Conservation (phyloP, 2,113 vertebrate genomes). For the Oceanodroma tethys region DNA sequence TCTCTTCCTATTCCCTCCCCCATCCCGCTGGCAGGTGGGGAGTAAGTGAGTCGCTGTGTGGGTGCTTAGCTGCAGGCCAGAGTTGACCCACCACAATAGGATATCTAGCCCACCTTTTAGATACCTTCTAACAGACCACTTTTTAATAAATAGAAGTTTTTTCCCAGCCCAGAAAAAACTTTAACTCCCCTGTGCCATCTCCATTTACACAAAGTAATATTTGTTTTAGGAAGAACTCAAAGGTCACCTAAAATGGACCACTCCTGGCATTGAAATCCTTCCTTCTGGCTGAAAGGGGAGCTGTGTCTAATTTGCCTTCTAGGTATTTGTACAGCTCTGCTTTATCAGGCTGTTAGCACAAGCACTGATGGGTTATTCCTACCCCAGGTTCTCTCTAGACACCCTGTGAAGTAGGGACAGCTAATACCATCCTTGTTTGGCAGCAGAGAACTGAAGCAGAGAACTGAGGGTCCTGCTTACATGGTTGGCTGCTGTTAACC, state of each 20-base stretch:
- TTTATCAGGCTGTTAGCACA: background rate
- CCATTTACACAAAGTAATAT: background rate
- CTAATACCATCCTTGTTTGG: background rate
- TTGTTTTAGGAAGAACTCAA: background rate
- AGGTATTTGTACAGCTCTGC: background rate
- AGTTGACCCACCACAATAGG: fast-evolving
- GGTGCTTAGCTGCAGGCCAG: background rate
- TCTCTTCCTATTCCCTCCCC: background rate
- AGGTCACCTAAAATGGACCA: background rate
- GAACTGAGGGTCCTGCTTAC: background rate
- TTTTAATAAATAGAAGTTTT: background rate
- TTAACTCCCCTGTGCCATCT: background rate
- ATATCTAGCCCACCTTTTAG: background rate
- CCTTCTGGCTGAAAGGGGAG: background rate
- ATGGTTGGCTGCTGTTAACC: background rate
- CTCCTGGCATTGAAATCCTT: background rate
- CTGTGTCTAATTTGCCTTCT: background rate
- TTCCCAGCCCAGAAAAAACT: background rate
- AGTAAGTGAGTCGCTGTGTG: background rate
- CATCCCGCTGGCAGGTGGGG: background rate
- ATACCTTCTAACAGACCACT: background rate
- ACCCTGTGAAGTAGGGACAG: background rate
- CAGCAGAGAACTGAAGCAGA: background rate
- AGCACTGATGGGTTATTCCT: background rate
- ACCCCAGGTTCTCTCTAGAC: background rate